phyloP scores from a whole-genome alignment of 2,113 vertebrate species.

The Amazona vittata region DNA sequence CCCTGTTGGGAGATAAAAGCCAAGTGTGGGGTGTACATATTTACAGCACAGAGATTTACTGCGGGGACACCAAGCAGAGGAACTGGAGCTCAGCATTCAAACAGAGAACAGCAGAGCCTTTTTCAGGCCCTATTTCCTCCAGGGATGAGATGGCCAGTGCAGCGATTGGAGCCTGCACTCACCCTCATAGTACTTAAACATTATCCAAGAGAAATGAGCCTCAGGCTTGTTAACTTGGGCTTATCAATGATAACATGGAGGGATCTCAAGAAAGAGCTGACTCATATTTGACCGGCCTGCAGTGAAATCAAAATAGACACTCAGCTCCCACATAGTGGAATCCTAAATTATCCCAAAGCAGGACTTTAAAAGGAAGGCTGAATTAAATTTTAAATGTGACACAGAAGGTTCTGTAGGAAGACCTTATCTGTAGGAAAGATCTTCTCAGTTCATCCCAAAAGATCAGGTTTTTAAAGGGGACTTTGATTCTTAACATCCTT shows the following conservation, averaged over 20 bases:
- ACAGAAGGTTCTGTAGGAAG: neutral
- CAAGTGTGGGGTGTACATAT: neutral
- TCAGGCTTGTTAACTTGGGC: neutral
- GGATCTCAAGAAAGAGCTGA: neutral
- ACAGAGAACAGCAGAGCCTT: neutral
- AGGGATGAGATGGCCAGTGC: neutral
- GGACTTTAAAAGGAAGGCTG: neutral
- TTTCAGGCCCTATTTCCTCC: neutral
- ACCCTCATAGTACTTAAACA: accelerated
- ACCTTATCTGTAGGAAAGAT: neutral
- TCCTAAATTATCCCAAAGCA: neutral
- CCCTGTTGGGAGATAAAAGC: neutral
- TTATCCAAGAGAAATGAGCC: neutral
- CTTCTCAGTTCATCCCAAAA: neutral
- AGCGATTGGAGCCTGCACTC: accelerated
- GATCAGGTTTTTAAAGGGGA: neutral
- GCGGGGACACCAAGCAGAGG: neutral
- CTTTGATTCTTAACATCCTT: neutral
- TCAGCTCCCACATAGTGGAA: neutral
- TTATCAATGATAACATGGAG: accelerated
- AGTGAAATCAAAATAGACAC: neutral
- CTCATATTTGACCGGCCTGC: neutral
- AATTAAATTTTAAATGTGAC: neutral
- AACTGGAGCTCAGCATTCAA: neutral
- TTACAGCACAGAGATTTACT: neutral